A percentile compares a stretch with the other conserved stretches of the same genome.
Evolutionary conservation across 64 coral and sea anemone genomes (phyloP).

Genomic region (Exaiptasia diaphana): DNA sequence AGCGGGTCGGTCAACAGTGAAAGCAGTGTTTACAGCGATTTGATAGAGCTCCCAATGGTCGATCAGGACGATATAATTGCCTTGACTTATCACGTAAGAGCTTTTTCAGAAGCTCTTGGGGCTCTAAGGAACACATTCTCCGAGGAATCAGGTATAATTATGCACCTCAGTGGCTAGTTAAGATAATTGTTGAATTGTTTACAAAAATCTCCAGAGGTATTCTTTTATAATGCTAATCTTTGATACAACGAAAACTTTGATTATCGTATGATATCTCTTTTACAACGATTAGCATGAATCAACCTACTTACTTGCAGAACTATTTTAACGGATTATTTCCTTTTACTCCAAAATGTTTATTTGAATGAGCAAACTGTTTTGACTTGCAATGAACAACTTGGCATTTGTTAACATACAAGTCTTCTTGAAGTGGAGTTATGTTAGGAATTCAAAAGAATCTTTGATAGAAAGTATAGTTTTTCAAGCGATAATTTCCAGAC

Average conservation of each 20-base stretch:
- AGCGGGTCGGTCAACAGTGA: constrained; percentile 92
- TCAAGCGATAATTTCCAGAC: too few relatives aligned
- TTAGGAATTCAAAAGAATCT: too few relatives aligned
- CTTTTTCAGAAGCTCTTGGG: constrained; percentile 78
- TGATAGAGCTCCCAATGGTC: constrained; percentile 78
- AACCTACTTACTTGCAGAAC: too few relatives aligned
- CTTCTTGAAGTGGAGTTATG: too few relatives aligned
- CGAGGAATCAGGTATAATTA: constrained; percentile 62
- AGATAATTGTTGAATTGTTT: background rate
- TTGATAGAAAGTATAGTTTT: too few relatives aligned
- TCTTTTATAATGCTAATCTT: background rate
- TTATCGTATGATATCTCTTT: background rate
- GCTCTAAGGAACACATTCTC: constrained; percentile 76
- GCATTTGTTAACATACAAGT: too few relatives aligned
- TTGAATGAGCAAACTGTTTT: too few relatives aligned
- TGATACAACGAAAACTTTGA: background rate
- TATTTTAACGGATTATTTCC: too few relatives aligned
- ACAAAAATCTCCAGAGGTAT: background rate
- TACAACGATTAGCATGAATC: too few relatives aligned
- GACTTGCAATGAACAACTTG: too few relatives aligned
- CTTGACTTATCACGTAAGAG: constrained; percentile 67
- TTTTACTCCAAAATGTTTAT: too few relatives aligned
- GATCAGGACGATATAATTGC: constrained; percentile 87
- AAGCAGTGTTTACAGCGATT: constrained; percentile 68
- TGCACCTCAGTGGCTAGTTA: background rate